Base-by-base conservation (phyloP, 2,888 invertebrate genomes). In the Agrenia bidenticulata region DNA sequence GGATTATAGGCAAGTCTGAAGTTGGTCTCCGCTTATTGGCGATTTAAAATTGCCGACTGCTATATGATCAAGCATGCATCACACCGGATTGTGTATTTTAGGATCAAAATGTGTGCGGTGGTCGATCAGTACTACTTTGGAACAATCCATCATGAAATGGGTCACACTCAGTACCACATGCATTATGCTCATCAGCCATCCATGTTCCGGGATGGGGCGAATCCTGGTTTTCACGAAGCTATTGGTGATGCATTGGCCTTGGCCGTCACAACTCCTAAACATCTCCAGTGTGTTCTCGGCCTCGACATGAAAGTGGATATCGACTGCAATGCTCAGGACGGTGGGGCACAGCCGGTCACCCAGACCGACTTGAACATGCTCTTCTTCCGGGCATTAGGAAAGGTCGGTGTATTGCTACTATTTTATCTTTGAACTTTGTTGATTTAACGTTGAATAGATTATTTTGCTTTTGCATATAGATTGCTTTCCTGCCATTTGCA, bases 61-160 rank as follows among this genome's bases (percentile, higher is more conserved):
- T n/a, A n/a, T n/a, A n/a, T n/a, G n/a, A n/a, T n/a, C n/a, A n/a
- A n/a, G n/a, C n/a, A n/a, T n/a, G n/a, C n/a, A n/a, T n/a, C n/a
- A n/a, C n/a, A n/a, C n/a, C n/a, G n/a, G n/a, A n/a, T n/a, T n/a
- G n/a, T n/a, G n/a, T n/a, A 15, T 45, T 45, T 5, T 79, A 89
- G 90, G 76, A 89, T 91, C 67, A 91, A 90, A 75, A 89, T 89
- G 78, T 92, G 92, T 78, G 89, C 91, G 0, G 86, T 87, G 77
- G 85, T 89, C 4, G 87, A 87, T 1, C 87, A 88, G 86, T 87
- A 88, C n/a, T 88, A 90, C 79, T 81, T 91, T 32, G 61, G 56
- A 7, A 87, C 91, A 0, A 89, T 90, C 0, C 94, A 94, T 77
- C 94, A 94, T 77, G 94, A 94, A 81, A 89, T 90, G 89, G 90